Evolutionary conservation across 2,113 vertebrate species (phyloP).

Genomic region (Semnopithecus entellus): DNA sequence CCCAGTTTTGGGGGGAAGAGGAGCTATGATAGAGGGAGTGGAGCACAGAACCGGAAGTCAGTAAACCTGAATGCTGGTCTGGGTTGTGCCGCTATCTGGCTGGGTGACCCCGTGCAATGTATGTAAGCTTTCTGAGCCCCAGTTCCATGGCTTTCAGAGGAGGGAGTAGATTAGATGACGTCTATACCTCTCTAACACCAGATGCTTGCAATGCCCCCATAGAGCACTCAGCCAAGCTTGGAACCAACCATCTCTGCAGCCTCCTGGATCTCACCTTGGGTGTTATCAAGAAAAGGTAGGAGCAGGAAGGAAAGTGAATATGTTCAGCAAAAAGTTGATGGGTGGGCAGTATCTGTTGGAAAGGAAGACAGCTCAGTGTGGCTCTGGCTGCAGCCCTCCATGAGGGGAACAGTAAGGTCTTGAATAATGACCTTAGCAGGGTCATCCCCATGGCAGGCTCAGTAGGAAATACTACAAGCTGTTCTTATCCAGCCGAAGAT

Average conservation of each 20-base stretch:
- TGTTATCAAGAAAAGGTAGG: too few relatives aligned
- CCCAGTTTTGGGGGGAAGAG: neutral
- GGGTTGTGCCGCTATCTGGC: neutral
- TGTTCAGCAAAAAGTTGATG: neutral
- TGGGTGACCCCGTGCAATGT: neutral
- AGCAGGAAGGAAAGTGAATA: neutral
- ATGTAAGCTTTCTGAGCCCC: neutral
- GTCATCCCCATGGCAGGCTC: neutral
- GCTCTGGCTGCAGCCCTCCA: neutral
- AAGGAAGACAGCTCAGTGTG: neutral
- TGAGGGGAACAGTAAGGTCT: neutral
- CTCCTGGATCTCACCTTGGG: neutral
- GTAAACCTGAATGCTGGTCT: neutral
- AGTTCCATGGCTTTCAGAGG: neutral
- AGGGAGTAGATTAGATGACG: neutral
- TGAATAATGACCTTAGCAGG: neutral
- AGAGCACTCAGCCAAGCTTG: neutral
- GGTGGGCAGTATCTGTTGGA: neutral
- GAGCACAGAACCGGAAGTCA: neutral
- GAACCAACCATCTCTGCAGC: neutral
- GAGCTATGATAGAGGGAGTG: neutral
- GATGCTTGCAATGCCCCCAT: neutral
- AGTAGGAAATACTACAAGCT: neutral
- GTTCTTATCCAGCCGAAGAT: neutral
- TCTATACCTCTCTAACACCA: rapidly evolving